phyloP scores from a whole-genome alignment of 1,140 invertebrate species.

The Brachystomella parvula region DNA sequence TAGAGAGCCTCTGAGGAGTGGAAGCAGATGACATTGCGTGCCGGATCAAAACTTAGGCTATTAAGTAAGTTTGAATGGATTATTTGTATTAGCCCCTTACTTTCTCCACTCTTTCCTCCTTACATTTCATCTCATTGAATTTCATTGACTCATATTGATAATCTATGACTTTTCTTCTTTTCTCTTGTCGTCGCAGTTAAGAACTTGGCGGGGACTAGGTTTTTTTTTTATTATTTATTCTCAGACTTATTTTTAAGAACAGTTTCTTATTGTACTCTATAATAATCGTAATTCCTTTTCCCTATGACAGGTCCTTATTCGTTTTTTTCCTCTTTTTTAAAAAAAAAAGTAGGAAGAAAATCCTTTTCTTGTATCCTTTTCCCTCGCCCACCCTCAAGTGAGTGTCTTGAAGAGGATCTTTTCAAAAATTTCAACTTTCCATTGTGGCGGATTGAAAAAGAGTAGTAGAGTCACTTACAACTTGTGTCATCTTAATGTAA shows the following conservation, averaged over 20 bases:
- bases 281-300: neutral
- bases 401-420: neutral
- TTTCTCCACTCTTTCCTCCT: neutral
- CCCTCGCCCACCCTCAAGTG: neutral
- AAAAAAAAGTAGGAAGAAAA: neutral
- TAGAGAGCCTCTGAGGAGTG: no score
- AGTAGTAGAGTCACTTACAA: neutral
- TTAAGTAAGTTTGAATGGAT: no score
- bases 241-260: neutral
- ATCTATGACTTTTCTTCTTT: conserved; percentile 5
- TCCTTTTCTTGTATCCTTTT: neutral
- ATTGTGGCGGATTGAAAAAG: neutral
- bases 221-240: neutral
- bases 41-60: no score
- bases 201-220: neutral
- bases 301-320: neutral
- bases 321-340: neutral
- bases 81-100: no score
- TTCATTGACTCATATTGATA: conserved; percentile 14
- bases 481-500: conserved; percentile 13
- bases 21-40: no score
- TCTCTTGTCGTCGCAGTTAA: neutral
- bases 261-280: neutral
- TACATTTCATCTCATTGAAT: conserved; percentile 11
- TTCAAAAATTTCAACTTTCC: neutral